Base-by-base conservation (phyloP, 2,888 invertebrate genomes). In the Caradrina clavipalpis region DNA sequence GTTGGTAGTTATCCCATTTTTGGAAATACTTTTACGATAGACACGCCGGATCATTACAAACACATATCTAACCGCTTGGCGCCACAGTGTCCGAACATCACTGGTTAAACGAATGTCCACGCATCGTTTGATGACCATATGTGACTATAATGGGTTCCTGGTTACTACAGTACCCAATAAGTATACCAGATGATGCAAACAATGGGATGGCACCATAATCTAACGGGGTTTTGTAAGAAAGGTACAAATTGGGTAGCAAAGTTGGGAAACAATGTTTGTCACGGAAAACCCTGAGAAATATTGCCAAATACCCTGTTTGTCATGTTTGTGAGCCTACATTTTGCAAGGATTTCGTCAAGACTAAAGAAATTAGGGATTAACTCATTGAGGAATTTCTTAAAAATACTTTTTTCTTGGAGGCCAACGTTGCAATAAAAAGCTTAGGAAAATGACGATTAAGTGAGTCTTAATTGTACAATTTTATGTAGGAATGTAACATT, bases 81-180 rank as follows among this genome's bases (percentile, higher is more conserved):
- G 73, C 71, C 69, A 54, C 19, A 26, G 59, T 81, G 68, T 61
- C 64, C 69, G 61, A 61, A 71, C 53, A 67, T 58, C 17, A 17
- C n/a, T 60, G 17, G 54, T 62, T 64, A 69, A 59, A 51, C 69
- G 64, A 85, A 85, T 87, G 80, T 81, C 76, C 67, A 78, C 75
- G 68, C 73, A 63, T 83, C 74, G 71, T 73, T 78, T 70, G 71
- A 39, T 47, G 45, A 57, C 74, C 78, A 67, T 88, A 83, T 84
- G 70, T 60, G 72, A 60, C 65, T 80, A 60, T 87, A 86, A 83
- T 82, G 78, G 69, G 72, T 87, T 88, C 87, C 88, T 86, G 80
- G 82, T 82, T 71, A 66, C 72, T 58, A 70, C 71, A 77, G 45
- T 17, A 45, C 45, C 45, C 45, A 57, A 71, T 71, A 39, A 50